These are phyloP conservation scores for Lasioglossum albipes DNA, from an alignment of 1,140 invertebrate genomes.

Conservation along the genomic window DNA sequence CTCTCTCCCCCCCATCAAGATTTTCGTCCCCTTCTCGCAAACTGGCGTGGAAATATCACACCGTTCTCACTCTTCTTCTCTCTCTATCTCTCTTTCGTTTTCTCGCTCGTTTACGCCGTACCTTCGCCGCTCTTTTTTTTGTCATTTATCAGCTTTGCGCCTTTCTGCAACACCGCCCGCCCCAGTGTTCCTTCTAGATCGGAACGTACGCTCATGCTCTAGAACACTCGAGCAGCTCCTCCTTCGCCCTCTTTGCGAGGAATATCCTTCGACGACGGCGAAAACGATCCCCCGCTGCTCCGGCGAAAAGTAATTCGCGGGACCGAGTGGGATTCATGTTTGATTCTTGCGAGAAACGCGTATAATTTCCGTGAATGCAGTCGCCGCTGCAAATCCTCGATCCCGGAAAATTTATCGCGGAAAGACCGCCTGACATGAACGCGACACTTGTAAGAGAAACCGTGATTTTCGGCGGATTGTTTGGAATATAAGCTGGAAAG, in stretches of 20 bases:
- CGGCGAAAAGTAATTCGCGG: constrained; percentile 11
- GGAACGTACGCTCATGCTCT: background rate
- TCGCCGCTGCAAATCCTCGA: background rate
- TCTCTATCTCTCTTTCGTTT: background rate
- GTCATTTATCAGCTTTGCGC: constrained; percentile 26
- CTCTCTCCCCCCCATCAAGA: background rate
- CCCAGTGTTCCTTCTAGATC: constrained; percentile 2
- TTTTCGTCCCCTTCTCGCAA: background rate
- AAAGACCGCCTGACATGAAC: background rate
- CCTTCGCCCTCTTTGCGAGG: background rate
- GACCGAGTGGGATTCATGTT: constrained; percentile 26
- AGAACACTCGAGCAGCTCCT: background rate
- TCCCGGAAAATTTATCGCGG: background rate
- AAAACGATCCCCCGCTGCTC: constrained; percentile 2
- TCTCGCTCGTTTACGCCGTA: too few relatives aligned
- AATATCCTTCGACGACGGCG: constrained; percentile 28
- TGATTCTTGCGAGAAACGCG: constrained; percentile 11
- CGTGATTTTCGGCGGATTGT: too few relatives aligned
- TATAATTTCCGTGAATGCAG: constrained; percentile 1
- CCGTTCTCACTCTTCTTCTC: constrained; percentile 2
- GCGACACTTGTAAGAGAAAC: too few relatives aligned
- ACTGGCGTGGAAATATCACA: constrained; percentile 54
- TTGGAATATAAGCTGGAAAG: too few relatives aligned
- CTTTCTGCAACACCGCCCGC: background rate
- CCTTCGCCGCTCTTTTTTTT: background rate